A percentile compares a stretch with the other conserved stretches of the same genome.
These are phyloP conservation scores for Gavia stellata DNA, from an alignment of 2,113 vertebrate species.

Conservation along the genomic window DNA sequence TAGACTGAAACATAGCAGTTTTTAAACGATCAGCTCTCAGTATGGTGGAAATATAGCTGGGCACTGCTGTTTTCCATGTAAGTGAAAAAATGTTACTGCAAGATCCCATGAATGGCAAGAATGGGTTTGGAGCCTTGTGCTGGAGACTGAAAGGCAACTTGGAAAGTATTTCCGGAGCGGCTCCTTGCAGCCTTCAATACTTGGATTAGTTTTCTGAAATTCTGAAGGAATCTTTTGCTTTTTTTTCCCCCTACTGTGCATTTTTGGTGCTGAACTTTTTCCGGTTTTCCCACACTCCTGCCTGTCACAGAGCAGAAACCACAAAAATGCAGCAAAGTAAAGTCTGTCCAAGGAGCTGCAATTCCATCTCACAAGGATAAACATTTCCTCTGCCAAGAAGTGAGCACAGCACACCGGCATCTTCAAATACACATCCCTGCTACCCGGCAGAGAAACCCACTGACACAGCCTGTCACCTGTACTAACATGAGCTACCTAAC, in stretches of 20 bases:
- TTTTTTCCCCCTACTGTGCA: conserved; percentile 81
- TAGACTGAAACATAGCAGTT: background rate
- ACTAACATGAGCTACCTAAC: background rate
- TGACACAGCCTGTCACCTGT: conserved; percentile 5
- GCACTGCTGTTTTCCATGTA: conserved; percentile 34
- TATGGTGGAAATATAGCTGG: background rate
- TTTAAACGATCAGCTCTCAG: background rate
- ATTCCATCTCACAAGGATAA: conserved; percentile 86
- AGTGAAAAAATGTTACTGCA: conserved; percentile 52
- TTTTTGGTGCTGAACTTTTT: conserved; percentile 88
- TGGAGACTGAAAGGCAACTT: conserved; percentile 70
- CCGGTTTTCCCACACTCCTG: conserved; percentile 98
- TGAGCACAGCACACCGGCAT: conserved; percentile 66
- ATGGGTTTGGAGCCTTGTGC: conserved; percentile 52
- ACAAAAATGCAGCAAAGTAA: conserved; percentile 90
- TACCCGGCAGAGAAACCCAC: conserved; percentile 20
- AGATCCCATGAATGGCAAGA: conserved; percentile 56
- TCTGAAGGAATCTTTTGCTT: conserved; percentile 75
- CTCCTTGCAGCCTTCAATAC: conserved; percentile 70
- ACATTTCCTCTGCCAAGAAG: conserved; percentile 81
- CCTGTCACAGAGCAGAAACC: conserved; percentile 91
- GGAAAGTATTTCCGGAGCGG: conserved; percentile 78
- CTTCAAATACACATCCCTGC: conserved; percentile 40
- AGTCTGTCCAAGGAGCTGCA: conserved; percentile 86
- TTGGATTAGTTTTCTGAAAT: conserved; percentile 75